Conservation (phyloP, 2,113 vertebrate species). For the Psilopsiagon aurifrons region DNA sequence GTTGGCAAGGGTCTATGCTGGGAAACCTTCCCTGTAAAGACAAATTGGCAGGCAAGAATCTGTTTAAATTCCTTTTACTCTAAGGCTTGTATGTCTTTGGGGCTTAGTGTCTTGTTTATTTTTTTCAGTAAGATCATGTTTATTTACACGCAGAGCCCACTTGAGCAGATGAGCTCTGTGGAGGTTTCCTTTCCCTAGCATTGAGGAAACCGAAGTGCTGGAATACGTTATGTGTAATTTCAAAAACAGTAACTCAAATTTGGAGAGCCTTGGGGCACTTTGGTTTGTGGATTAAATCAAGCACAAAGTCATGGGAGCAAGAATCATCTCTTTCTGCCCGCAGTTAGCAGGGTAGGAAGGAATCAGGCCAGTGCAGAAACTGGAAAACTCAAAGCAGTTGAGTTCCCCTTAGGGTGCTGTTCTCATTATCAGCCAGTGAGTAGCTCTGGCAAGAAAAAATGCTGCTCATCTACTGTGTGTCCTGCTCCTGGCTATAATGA, state of each 20-base stretch:
- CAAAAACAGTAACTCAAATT: slow-evolving; percentile 16
- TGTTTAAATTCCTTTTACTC: not conserved
- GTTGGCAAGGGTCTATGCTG: not conserved
- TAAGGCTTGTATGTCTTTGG: not conserved
- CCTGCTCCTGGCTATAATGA: slow-evolving; percentile 27
- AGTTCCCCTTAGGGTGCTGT: slow-evolving; percentile 22
- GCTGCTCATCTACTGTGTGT: not conserved
- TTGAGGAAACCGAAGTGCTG: not conserved
- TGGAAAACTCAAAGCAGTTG: slow-evolving; percentile 40
- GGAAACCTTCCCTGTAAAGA: not conserved
- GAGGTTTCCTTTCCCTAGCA: not conserved
- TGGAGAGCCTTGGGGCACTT: not conserved
- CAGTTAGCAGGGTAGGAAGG: not conserved
- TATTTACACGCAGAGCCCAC: not conserved
- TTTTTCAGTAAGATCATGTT: not conserved
- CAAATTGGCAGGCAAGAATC: not conserved
- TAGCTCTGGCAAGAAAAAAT: slow-evolving; percentile 29
- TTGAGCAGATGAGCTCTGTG: not conserved
- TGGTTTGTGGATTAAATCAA: slow-evolving; percentile 30
- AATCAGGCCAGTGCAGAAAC: slow-evolving; percentile 18
- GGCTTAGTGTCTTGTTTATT: not conserved
- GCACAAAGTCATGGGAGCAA: slow-evolving; percentile 25
- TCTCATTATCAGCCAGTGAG: slow-evolving; percentile 39
- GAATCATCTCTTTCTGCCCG: not conserved
- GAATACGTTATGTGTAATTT: not conserved